Conservation (phyloP, 2,113 vertebrate genomes). For the Menura novaehollandiae region DNA sequence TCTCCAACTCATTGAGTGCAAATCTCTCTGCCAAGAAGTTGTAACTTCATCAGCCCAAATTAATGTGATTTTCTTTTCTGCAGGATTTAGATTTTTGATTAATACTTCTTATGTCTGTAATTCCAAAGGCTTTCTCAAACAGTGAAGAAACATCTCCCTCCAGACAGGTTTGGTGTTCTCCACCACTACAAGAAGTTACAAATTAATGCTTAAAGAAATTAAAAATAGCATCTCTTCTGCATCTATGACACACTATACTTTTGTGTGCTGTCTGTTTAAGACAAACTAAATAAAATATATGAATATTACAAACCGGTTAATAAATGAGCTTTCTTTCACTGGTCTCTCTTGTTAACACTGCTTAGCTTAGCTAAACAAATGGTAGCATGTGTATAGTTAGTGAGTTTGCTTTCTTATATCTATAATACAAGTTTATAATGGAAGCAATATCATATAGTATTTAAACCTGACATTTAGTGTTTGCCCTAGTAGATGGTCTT, state of each 20-base stretch:
- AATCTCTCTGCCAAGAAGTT: not conserved
- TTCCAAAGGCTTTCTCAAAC: not conserved
- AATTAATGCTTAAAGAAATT: not conserved
- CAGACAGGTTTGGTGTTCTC: not conserved
- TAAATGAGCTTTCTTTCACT: not conserved
- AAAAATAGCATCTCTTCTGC: accelerated
- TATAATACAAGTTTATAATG: constrained; percentile 73
- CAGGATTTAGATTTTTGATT: not conserved
- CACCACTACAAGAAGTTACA: not conserved
- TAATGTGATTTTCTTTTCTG: not conserved
- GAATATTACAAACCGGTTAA: not conserved
- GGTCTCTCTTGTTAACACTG: constrained; percentile 17
- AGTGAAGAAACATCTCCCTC: not conserved
- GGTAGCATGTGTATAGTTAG: constrained; percentile 37
- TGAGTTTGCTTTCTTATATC: constrained; percentile 66
- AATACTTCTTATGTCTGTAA: not conserved
- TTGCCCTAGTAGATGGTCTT: constrained; percentile 76
- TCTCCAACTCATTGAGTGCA: not conserved
- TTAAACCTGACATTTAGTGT: constrained; percentile 80
- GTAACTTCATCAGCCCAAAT: not conserved
- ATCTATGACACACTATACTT: not conserved
- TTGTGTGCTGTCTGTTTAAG: not conserved
- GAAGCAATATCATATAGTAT: constrained; percentile 77
- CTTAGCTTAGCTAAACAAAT: constrained; percentile 31
- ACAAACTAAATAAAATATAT: not conserved